phyloP scores from a whole-genome alignment of 64 coral and sea anemone genomes.

The Porites lutea region DNA sequence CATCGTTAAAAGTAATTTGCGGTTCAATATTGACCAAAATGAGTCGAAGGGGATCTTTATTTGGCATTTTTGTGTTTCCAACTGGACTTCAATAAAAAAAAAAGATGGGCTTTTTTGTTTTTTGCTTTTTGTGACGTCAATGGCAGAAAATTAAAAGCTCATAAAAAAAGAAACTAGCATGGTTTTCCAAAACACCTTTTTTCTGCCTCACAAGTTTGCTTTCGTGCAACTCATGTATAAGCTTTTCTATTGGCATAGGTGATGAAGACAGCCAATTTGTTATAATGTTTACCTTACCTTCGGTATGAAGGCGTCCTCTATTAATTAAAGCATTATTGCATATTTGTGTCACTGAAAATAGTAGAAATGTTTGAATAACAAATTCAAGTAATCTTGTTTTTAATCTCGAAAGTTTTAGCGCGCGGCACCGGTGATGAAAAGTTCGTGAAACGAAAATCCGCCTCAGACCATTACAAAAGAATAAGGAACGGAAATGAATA shows the following conservation, averaged over 20 bases:
- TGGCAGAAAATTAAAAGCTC: too few relatives aligned
- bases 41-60: background rate
- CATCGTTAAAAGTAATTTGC: background rate
- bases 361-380: too few relatives aligned
- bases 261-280: background rate
- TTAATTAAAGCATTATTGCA: background rate
- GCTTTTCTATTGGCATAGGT: background rate
- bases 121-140: background rate
- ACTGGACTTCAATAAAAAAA: background rate
- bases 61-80: background rate
- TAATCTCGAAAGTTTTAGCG: background rate
- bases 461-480: background rate
- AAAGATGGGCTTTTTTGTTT: background rate
- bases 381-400: background rate
- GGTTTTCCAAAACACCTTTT: too few relatives aligned
- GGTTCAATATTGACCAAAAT: background rate
- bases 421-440: background rate
- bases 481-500: background rate
- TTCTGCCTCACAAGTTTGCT: background rate
- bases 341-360: background rate
- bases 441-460: background rate
- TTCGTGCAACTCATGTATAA: background rate
- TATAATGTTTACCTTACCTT: slow-evolving; percentile 11
- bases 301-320: background rate
- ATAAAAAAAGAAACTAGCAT: background rate